These are phyloP conservation scores for Aphaenogaster ashmeadi DNA, from an alignment of 1,140 invertebrate genomes.

Conservation along the genomic window DNA sequence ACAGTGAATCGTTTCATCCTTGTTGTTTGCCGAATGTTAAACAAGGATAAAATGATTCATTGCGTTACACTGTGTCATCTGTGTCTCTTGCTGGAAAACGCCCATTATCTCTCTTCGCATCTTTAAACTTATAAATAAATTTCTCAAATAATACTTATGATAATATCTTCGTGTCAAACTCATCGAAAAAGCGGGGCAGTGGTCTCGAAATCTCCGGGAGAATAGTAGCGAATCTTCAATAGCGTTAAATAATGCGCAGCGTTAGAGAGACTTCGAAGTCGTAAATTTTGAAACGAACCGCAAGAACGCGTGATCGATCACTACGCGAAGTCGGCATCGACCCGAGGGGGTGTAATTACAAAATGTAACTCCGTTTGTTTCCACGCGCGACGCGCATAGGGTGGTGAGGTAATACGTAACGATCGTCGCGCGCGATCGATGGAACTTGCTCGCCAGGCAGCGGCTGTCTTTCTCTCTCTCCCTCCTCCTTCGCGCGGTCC, in stretches of 20 bases:
- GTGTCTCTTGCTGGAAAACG: too few relatives aligned
- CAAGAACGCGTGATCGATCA: conserved; percentile 44
- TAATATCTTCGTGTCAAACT: background rate
- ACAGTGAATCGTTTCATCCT: too few relatives aligned
- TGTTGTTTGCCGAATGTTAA: too few relatives aligned
- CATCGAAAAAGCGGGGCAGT: background rate
- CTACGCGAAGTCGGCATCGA: conserved; percentile 21
- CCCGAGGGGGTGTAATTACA: conserved; percentile 54
- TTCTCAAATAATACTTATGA: background rate
- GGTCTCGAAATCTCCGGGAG: background rate
- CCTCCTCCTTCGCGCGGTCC: background rate
- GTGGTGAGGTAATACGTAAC: conserved; percentile 51
- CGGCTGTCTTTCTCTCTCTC: background rate
- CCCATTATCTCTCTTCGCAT: background rate
- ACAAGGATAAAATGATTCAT: too few relatives aligned
- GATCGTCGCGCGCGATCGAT: conserved; percentile 60
- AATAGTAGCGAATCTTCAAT: background rate
- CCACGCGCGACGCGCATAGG: conserved; percentile 29
- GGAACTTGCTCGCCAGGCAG: conserved; percentile 28
- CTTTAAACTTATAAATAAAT: background rate
- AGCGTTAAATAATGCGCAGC: conserved; percentile 35
- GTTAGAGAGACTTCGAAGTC: conserved; percentile 19
- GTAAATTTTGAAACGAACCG: conserved; percentile 38
- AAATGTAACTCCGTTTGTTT: conserved; percentile 59
- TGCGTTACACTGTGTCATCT: too few relatives aligned